Evolutionary conservation across 1,140 invertebrate species (phyloP), one percentile per base, ranked within the genome.

Genomic region (Idris sp.): DNA sequence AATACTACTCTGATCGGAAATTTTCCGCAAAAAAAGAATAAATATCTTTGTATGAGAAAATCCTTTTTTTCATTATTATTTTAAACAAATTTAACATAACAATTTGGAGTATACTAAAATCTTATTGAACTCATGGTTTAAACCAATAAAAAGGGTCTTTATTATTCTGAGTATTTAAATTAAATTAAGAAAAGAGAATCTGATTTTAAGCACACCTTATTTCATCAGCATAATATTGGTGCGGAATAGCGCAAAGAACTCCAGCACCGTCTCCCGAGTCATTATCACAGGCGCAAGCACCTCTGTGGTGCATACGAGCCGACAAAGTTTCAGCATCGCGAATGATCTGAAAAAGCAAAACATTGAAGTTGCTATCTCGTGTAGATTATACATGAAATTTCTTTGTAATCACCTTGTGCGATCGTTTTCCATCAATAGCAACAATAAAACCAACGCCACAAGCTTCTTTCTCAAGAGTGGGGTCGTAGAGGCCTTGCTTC

Each of bases 371-470:
- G n/a, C n/a, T n/a, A 22, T 22, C 3, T 22, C 19, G 6, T 22
- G 19, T n/a, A n/a, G n/a, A n/a, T n/a, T n/a, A n/a, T n/a, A n/a
- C n/a, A n/a, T n/a, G n/a, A n/a, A n/a, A n/a, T n/a, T n/a, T n/a
- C n/a, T n/a, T n/a, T 30, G 9, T 30, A 2, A 3, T 19, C 44
- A 97, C 96, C 92, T 98, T 96, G 89, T 98, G 94, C 56, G 95
- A 95, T 64, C 92, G 90, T 80, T 92, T 91, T 69, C 98, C 98
- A 91, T 99, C 96, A 86, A 99, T 99, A 84, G 95, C 95, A 78
- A 98, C 97, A 75, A 99, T 97, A 88, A 98, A 99, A 71, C 98
- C 98, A 80, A 99, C 98, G 64, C 98, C 98, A 83, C 98, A 99
- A 65, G 97, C 96, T 84, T 98, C 98, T 81, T 93, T 94, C 89